These are phyloP conservation scores for Harpalus rufipes DNA, from an alignment of 2,888 invertebrate species.

Conservation along the genomic window DNA sequence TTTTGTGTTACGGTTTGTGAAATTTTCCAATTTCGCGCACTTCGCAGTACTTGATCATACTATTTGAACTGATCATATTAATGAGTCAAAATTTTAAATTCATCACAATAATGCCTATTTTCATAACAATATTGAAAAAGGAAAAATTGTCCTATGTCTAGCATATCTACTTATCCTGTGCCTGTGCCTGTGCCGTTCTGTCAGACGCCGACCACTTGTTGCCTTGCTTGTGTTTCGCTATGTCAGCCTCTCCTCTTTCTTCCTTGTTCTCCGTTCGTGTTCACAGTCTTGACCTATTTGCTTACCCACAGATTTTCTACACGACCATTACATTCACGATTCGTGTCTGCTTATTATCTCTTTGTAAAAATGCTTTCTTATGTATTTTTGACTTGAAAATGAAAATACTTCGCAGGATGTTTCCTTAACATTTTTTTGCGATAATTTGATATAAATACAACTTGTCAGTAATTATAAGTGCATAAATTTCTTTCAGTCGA, in stretches of 20 bases:
- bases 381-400: neutral
- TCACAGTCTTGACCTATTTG: constrained; percentile 30
- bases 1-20: too few relatives aligned
- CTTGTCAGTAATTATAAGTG: too few relatives aligned
- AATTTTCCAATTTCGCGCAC: too few relatives aligned
- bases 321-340: constrained; percentile 5
- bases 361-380: neutral
- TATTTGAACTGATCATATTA: too few relatives aligned
- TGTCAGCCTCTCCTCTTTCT: constrained; percentile 24
- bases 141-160: neutral
- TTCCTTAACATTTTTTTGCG: neutral
- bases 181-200: neutral
- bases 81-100: neutral
- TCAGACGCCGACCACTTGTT: constrained; percentile 60
- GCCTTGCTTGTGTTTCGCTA: constrained; percentile 34
- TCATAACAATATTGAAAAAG: neutral
- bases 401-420: neutral
- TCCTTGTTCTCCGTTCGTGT: constrained; percentile 28
- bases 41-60: too few relatives aligned
- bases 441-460: neutral
- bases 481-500: too few relatives aligned
- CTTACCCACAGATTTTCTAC: constrained; percentile 33
- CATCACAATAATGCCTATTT: neutral
- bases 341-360: neutral
- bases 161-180: neutral